phyloP scores from a whole-genome alignment of 2,113 vertebrate species.

The Lontra canadensis region DNA sequence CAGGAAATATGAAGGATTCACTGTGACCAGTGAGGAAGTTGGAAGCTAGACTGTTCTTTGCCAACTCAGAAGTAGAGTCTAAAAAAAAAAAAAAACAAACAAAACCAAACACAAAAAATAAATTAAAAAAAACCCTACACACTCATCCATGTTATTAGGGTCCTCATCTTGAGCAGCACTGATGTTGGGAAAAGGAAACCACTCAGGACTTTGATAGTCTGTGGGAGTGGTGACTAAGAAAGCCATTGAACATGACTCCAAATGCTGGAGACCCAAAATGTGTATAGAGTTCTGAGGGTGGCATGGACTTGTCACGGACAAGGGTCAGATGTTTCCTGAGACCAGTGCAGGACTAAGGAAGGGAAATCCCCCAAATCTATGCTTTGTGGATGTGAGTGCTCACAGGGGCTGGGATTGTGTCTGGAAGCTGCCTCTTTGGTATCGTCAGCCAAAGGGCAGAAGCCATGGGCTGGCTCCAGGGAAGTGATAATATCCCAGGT shows the following conservation, averaged over 20 bases:
- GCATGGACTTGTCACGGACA: not conserved
- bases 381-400: not conserved
- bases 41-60: not conserved
- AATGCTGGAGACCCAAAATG: not conserved
- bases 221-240: not conserved
- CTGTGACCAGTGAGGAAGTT: not conserved
- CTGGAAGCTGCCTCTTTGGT: not conserved
- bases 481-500: not conserved
- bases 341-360: not conserved
- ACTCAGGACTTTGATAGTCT: not conserved
- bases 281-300: not conserved
- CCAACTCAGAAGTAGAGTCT: not conserved
- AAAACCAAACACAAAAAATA: not conserved
- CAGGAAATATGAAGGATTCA: not conserved
- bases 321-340: not conserved
- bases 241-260: not conserved
- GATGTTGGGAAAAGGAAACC: not conserved
- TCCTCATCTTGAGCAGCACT: not conserved
- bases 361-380: rapidly evolving
- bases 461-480: not conserved
- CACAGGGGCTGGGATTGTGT: not conserved
- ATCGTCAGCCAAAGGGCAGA: not conserved
- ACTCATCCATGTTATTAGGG: not conserved
- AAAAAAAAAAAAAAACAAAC: not conserved
- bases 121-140: not conserved